Evolutionary conservation across 2,797 vertebrate species (phyloP).

Genomic region (Phylloscopus collybita): DNA sequence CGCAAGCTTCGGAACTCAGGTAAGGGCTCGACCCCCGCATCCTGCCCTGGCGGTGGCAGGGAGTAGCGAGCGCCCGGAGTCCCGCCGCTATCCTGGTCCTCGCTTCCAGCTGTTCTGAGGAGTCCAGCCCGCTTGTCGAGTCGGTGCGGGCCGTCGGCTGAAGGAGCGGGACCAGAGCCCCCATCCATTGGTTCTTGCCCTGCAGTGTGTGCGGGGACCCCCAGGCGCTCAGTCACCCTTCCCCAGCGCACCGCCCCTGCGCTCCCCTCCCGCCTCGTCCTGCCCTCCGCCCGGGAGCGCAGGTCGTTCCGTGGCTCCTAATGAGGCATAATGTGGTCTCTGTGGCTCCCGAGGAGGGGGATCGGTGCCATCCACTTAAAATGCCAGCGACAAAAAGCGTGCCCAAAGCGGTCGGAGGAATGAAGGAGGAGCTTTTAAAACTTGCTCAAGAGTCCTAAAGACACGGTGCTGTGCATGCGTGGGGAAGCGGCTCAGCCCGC

Average conservation of each 20-base stretch:
- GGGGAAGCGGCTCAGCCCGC: background rate
- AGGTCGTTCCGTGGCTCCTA: background rate
- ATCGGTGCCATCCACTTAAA: background rate
- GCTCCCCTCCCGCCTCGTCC: background rate
- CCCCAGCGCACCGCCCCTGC: background rate
- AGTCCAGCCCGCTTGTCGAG: background rate
- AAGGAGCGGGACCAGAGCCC: background rate
- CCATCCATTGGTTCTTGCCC: background rate
- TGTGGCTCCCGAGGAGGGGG: background rate
- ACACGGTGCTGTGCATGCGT: background rate
- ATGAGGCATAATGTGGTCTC: background rate
- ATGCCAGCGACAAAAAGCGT: background rate
- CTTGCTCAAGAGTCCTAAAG: background rate
- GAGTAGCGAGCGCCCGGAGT: background rate
- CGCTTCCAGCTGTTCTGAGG: background rate
- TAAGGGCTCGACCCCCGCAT: slow-evolving; percentile 51
- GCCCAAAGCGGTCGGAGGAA: background rate
- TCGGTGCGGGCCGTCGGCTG: background rate
- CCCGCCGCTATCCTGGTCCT: background rate
- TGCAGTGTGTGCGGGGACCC: background rate
- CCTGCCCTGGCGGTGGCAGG: background rate
- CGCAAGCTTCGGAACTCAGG: slow-evolving; percentile 86
- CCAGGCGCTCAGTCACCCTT: accelerated
- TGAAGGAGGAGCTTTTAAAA: slow-evolving; percentile 4
- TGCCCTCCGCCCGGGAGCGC: background rate